A percentile compares a stretch with the other conserved stretches of the same genome.
These are phyloP conservation scores for Eucidaris tribuloides DNA, from an alignment of 35 echinoderm and acorn worm genomes.

Conservation along the genomic window DNA sequence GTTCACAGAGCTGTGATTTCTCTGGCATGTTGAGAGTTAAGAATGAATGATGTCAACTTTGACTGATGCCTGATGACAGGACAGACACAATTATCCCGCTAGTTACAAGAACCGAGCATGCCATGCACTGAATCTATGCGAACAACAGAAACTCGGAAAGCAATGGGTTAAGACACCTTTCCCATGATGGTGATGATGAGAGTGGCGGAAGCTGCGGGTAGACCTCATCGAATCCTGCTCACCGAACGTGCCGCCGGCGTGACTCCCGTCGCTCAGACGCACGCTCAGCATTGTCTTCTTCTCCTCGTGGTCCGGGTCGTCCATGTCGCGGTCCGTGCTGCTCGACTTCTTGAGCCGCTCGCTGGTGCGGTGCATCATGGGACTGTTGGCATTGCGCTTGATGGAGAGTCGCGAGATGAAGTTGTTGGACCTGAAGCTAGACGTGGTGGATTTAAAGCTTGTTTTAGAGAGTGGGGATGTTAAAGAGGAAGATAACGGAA, in stretches of 20 bases:
- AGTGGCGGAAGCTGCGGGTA: conserved; percentile 46
- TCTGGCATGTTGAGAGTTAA: too few species aligned
- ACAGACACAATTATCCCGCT: too few species aligned
- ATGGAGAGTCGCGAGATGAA: conserved; percentile 92
- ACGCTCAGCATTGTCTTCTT: conserved; percentile 65
- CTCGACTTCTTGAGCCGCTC: conserved; percentile 69
- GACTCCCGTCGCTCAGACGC: conserved; percentile 45
- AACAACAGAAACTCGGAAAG: neutral
- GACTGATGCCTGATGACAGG: too few species aligned
- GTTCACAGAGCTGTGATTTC: too few species aligned
- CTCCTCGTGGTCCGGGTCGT: conserved; percentile 73
- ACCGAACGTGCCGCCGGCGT: conserved; percentile 29
- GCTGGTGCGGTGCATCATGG: conserved; percentile 92
- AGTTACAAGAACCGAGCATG: too few species aligned
- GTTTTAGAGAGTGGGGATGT: too few species aligned
- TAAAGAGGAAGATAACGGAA: too few species aligned
- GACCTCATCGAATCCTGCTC: conserved; percentile 84
- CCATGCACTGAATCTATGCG: too few species aligned
- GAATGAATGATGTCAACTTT: too few species aligned
- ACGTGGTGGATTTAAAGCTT: too few species aligned
- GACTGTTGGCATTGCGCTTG: conserved; percentile 86
- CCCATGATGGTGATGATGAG: conserved; percentile 37
- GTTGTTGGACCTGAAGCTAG: conserved; percentile 89
- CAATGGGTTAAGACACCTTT: conserved; percentile 2
- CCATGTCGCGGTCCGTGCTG: conserved; percentile 27